A percentile compares a stretch with the other conserved stretches of the same genome.
These are phyloP conservation scores for Himalopsyche tibetana DNA, from an alignment of 2,888 invertebrate species.

Conservation along the genomic window DNA sequence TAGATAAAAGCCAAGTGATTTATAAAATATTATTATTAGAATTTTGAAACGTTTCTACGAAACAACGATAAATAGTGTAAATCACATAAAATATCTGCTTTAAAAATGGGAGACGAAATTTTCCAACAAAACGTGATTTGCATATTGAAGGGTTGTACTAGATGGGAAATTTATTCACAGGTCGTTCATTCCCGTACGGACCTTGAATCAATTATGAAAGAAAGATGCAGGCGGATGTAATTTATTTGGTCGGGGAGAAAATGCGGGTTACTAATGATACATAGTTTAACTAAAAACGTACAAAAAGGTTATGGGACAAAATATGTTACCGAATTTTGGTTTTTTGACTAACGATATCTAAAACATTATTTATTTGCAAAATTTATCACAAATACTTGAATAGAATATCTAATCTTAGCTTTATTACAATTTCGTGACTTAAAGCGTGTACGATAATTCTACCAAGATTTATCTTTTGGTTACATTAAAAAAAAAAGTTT, in stretches of 20 bases:
- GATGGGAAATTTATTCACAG: slow-evolving; percentile 15
- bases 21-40: not conserved
- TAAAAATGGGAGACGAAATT: not conserved
- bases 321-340: no score
- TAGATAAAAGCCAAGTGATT: not conserved
- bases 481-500: no score
- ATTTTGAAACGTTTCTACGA: not conserved
- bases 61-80: slow-evolving; percentile 1
- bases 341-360: no score
- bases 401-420: no score
- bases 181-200: slow-evolving; percentile 1
- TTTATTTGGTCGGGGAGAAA: not conserved
- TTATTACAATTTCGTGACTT: no score
- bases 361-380: no score
- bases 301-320: no score
- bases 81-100: not conserved
- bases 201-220: slow-evolving; percentile 3
- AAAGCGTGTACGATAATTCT: no score
- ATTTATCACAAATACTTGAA: no score
- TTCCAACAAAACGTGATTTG: slow-evolving; percentile 37
- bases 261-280: not conserved
- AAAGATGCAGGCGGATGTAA: slow-evolving; percentile 13
- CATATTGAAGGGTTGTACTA: not conserved
- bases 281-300: not conserved
- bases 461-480: no score